phyloP scores from a whole-genome alignment of 2,888 invertebrate species.

The Drosophila putrida region DNA sequence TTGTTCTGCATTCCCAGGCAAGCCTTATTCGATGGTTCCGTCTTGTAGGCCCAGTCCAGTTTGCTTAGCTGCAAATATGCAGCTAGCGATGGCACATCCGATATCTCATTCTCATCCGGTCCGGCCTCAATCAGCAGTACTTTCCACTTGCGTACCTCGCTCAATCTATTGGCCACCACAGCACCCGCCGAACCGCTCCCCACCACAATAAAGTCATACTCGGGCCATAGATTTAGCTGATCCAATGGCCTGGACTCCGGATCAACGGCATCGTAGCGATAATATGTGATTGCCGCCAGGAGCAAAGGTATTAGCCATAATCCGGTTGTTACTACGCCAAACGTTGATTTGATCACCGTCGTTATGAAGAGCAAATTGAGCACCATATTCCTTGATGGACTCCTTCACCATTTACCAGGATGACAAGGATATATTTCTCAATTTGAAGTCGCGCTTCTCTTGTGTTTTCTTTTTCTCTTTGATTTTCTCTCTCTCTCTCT shows the following conservation, averaged over 20 bases:
- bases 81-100: slow-evolving; percentile 94
- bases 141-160: slow-evolving; percentile 91
- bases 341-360: slow-evolving; percentile 91
- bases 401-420: neutral
- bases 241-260: slow-evolving; percentile 92
- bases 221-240: slow-evolving; percentile 88
- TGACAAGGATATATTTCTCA: too few relatives aligned
- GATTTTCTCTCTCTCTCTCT: neutral
- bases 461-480: neutral
- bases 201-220: slow-evolving; percentile 94
- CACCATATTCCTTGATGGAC: slow-evolving; percentile 87
- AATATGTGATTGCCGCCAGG: slow-evolving; percentile 92
- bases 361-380: slow-evolving; percentile 91
- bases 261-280: slow-evolving; percentile 92
- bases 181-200: slow-evolving; percentile 96
- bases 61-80: slow-evolving; percentile 94
- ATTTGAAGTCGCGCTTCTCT: neutral
- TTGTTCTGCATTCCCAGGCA: slow-evolving; percentile 93
- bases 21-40: slow-evolving; percentile 92
- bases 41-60: slow-evolving; percentile 96
- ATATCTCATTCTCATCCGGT: slow-evolving; percentile 94
- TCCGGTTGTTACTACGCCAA: slow-evolving; percentile 91
- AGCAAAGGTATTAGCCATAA: slow-evolving; percentile 94
- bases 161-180: slow-evolving; percentile 93
- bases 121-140: slow-evolving; percentile 93